Percentiles rank a stretch among this genome's conserved stretches.
These are phyloP conservation scores for Athetis lepigone DNA, from an alignment of 2,888 invertebrate genomes.

Conservation along the genomic window DNA sequence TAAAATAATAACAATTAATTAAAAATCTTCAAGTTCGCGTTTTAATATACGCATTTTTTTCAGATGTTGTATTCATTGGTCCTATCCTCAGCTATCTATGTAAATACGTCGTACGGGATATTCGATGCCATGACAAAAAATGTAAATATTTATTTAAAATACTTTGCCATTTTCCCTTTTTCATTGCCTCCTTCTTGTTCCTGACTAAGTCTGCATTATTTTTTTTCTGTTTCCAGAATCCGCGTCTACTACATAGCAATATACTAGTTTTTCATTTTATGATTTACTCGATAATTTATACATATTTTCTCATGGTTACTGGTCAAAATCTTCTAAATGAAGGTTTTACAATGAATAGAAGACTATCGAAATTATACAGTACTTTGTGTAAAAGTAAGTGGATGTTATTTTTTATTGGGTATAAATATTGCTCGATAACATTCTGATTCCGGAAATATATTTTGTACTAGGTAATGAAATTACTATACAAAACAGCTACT, in stretches of 20 bases:
- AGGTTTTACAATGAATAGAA: not conserved
- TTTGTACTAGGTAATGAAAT: no score
- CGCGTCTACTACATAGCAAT: not conserved
- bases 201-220: not conserved
- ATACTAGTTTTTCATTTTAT: not conserved
- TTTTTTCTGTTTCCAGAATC: slow-evolving; percentile 1
- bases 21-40: no score
- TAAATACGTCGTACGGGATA: slow-evolving; percentile 8
- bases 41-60: not conserved
- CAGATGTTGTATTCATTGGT: slow-evolving; percentile 25
- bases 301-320: slow-evolving; percentile 15
- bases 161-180: not conserved
- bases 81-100: not conserved
- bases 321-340: slow-evolving; percentile 40
- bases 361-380: slow-evolving; percentile 22
- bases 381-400: slow-evolving; percentile 25
- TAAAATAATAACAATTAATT: no score
- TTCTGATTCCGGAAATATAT: no score
- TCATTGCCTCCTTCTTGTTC: not conserved
- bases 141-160: slow-evolving; percentile 12
- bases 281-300: slow-evolving; percentile 2
- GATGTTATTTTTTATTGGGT: not conserved
- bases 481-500: no score
- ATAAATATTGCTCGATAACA: no score
- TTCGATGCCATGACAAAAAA: not conserved